Conservation (phyloP, 2,888 invertebrate genomes). For the Alcis repandata region DNA sequence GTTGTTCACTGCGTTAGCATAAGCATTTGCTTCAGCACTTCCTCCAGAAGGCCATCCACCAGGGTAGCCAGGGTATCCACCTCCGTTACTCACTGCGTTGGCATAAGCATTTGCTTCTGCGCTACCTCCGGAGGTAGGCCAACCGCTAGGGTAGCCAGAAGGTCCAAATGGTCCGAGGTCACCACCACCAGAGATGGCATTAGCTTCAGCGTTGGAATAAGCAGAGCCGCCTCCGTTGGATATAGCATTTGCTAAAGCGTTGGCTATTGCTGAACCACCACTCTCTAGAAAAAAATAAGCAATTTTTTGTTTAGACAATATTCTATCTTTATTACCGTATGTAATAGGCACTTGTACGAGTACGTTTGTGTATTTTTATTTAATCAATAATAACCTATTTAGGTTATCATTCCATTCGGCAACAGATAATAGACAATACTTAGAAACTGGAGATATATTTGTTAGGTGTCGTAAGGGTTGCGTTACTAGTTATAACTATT, state of each 20-base stretch:
- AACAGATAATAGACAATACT: too few species aligned
- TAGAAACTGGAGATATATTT: too few species aligned
- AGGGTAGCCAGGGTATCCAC: constrained; percentile 9
- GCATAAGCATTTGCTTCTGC: constrained; percentile 42
- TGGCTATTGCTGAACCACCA: constrained; percentile 20
- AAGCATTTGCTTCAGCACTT: constrained; percentile 37
- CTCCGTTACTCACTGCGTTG: constrained; percentile 39
- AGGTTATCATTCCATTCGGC: too few species aligned
- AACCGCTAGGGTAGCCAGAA: constrained; percentile 5
- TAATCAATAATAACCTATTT: too few species aligned
- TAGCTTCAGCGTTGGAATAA: constrained; percentile 27
- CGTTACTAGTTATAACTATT: too few species aligned
- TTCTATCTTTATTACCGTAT: too few species aligned
- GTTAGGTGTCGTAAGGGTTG: too few species aligned
- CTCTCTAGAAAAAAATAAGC: background rate
- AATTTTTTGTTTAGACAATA: too few species aligned
- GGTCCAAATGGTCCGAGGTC: background rate
- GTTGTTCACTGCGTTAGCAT: constrained; percentile 21
- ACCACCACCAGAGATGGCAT: constrained; percentile 21
- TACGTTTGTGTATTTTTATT: too few species aligned
- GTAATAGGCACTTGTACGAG: too few species aligned
- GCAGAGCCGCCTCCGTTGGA: constrained; percentile 38
- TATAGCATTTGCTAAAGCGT: constrained; percentile 18
- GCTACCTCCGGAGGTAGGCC: constrained; percentile 22
- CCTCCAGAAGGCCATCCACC: background rate